Percentiles rank a stretch among this genome's conserved stretches.
These are phyloP conservation scores for Melanitta fusca DNA, from an alignment of 2,797 vertebrate genomes.

Conservation along the genomic window DNA sequence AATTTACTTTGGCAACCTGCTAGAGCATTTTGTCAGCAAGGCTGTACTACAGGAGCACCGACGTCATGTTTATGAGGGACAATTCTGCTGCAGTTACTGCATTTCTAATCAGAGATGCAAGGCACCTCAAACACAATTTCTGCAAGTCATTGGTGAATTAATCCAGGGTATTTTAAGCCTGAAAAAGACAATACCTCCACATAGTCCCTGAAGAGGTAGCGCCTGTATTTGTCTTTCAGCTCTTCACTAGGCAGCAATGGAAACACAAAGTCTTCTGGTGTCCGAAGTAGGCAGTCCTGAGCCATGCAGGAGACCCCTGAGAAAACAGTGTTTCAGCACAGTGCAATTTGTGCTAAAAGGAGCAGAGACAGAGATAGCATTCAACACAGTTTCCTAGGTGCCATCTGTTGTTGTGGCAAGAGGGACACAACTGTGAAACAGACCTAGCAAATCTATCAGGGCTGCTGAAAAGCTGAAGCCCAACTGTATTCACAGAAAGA, in stretches of 20 bases:
- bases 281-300: constrained; percentile 95
- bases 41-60: background rate
- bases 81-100: constrained; percentile 32
- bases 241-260: constrained; percentile 95
- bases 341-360: background rate
- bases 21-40: constrained; percentile 13
- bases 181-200: constrained; percentile 86
- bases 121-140: background rate
- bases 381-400: background rate
- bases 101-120: constrained; percentile 47
- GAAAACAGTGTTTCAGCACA: background rate
- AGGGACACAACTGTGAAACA: constrained; percentile 49
- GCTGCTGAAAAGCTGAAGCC: constrained; percentile 49
- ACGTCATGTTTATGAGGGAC: background rate
- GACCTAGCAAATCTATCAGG: constrained; percentile 13
- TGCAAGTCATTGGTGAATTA: constrained; percentile 8
- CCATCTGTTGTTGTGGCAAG: constrained; percentile 55
- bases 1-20: constrained; percentile 49
- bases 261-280: constrained; percentile 97
- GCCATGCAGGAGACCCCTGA: constrained; percentile 98
- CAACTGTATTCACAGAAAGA: background rate
- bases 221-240: constrained; percentile 98
- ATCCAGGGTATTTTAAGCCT: background rate
- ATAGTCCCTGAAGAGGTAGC: constrained; percentile 99
- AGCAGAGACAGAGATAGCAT: background rate